Conservation (phyloP, 2,888 invertebrate genomes). For the Fragum fragum region DNA sequence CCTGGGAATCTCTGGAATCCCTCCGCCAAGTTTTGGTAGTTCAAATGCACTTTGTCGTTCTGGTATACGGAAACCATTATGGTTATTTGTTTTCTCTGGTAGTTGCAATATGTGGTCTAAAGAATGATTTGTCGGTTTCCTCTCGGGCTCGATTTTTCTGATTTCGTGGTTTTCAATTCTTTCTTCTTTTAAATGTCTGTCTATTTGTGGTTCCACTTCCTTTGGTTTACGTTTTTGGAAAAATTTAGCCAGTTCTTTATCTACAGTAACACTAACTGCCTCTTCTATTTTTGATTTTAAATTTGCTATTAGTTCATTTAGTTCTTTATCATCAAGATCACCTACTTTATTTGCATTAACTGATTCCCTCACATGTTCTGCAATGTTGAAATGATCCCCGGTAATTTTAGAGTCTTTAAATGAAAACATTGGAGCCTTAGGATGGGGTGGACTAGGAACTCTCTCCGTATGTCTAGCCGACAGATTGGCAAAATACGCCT, state of each 20-base stretch:
- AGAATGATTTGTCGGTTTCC: conserved; percentile 66
- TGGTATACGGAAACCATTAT: conserved; percentile 51
- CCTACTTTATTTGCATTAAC: conserved; percentile 62
- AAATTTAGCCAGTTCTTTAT: conserved; percentile 75
- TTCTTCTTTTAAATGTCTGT: conserved; percentile 56
- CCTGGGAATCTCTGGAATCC: conserved; percentile 69
- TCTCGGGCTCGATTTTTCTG: conserved; percentile 53
- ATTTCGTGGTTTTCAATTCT: conserved; percentile 35
- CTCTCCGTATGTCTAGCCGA: conserved; percentile 50
- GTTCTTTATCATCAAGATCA: conserved; percentile 88
- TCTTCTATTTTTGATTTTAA: conserved; percentile 94
- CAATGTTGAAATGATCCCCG: conserved; percentile 62
- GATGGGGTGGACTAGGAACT: conserved; percentile 29
- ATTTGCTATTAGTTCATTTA: conserved; percentile 96
- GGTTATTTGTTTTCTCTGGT: conserved; percentile 47
- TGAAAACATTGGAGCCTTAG: conserved; percentile 35
- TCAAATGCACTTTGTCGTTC: conserved; percentile 78
- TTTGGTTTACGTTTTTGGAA: conserved; percentile 69
- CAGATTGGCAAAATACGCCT: conserved; percentile 64
- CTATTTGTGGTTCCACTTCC: conserved; percentile 48
- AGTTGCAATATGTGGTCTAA: conserved; percentile 64
- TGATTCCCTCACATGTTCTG: conserved; percentile 64
- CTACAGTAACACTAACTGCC: conserved; percentile 76
- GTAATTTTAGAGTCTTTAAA: conserved; percentile 48
- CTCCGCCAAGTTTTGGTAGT: conserved; percentile 69